phyloP scores from a whole-genome alignment of 1,140 invertebrate genomes.

The Drosophila parvula region DNA sequence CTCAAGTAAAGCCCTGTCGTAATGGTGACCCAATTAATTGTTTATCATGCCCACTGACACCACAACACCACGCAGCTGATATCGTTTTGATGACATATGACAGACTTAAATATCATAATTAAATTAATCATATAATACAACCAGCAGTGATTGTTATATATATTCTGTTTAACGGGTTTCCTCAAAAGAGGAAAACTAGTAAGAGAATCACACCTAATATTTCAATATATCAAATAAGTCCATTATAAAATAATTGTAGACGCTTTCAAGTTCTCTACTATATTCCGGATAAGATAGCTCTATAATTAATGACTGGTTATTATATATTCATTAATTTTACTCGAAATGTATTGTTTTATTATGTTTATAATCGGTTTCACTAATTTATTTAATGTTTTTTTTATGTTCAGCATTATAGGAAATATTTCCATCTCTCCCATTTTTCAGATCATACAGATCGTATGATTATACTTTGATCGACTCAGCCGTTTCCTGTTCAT shows the following conservation, averaged over 20 bases:
- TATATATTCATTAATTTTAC: no score
- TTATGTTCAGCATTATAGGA: background rate
- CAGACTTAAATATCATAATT: conserved; percentile 7
- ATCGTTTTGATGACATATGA: conserved; percentile 13
- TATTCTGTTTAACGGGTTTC: background rate
- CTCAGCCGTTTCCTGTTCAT: conserved; percentile 19
- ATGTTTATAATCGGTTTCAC: background rate
- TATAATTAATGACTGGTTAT: no score
- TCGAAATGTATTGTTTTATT: no score
- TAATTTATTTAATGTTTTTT: background rate
- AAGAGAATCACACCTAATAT: background rate
- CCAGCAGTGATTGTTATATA: no score
- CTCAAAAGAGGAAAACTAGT: no score
- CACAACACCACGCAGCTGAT: conserved; percentile 1
- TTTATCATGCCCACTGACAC: conserved; percentile 1
- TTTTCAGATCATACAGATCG: background rate
- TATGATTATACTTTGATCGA: conserved; percentile 17
- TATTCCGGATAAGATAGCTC: no score
- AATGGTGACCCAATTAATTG: conserved; percentile 17
- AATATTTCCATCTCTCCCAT: background rate
- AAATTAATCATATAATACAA: background rate
- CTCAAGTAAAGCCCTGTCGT: background rate
- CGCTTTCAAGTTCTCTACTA: no score
- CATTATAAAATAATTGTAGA: background rate
- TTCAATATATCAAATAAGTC: background rate